A percentile compares a stretch with the other conserved stretches of the same genome.
These are phyloP conservation scores for Drosophila fulvimacula DNA, from an alignment of 2,888 invertebrate genomes.

Conservation along the genomic window DNA sequence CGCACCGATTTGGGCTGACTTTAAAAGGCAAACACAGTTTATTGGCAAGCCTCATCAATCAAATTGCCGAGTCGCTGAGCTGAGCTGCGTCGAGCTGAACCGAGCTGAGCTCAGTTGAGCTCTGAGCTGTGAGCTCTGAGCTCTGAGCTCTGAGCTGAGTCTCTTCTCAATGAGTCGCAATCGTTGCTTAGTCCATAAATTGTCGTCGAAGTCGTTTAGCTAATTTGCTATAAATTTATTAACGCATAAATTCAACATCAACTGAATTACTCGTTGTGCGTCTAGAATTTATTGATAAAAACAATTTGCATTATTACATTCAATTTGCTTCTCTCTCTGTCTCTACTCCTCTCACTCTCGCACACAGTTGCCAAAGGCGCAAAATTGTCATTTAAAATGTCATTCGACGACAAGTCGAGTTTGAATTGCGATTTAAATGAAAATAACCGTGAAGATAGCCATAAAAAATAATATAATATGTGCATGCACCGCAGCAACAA, in stretches of 20 bases:
- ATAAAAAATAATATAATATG: slow-evolving; percentile 59
- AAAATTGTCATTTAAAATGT: slow-evolving; percentile 80
- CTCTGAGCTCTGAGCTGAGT: background rate
- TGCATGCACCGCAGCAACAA: slow-evolving; percentile 41
- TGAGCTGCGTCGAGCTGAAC: background rate
- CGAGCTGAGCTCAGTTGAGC: background rate
- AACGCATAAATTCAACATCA: slow-evolving; percentile 74
- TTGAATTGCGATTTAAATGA: slow-evolving; percentile 77
- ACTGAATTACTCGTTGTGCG: slow-evolving; percentile 50
- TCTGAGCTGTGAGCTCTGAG: background rate
- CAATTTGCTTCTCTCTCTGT: slow-evolving; percentile 50
- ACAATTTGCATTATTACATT: slow-evolving; percentile 79
- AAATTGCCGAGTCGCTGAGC: slow-evolving; percentile 20
- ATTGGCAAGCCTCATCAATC: slow-evolving; percentile 45
- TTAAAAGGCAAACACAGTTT: slow-evolving; percentile 12
- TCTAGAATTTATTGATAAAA: slow-evolving; percentile 79
- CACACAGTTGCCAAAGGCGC: slow-evolving; percentile 62
- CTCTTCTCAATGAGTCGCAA: slow-evolving; percentile 13
- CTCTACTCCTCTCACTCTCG: background rate
- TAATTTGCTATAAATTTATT: slow-evolving; percentile 79
- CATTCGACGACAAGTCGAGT: slow-evolving; percentile 59
- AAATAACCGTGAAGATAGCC: slow-evolving; percentile 80
- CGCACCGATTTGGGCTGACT: slow-evolving; percentile 7
- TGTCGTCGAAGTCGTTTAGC: slow-evolving; percentile 63
- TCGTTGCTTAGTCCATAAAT: slow-evolving; percentile 62